Evolutionary conservation across 2,113 vertebrate species (phyloP).

Genomic region (Castor canadensis): DNA sequence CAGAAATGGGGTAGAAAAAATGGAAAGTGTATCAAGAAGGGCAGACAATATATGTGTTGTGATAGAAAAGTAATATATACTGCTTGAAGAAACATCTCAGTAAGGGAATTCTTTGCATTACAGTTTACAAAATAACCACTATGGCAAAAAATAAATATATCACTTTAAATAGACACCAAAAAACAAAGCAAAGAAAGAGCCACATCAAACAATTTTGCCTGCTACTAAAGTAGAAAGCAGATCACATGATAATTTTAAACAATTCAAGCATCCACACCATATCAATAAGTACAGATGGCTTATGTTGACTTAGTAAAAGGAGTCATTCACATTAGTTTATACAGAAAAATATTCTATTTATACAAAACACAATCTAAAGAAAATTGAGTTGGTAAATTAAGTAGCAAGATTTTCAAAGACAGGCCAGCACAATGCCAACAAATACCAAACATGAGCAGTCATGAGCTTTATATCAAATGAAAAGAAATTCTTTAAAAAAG

Average conservation of each 20-base stretch:
- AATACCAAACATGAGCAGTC: background rate
- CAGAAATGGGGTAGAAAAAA: background rate
- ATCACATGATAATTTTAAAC: background rate
- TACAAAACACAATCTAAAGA: background rate
- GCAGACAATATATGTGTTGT: background rate
- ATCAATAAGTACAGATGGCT: slow-evolving; percentile 10
- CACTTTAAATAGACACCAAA: background rate
- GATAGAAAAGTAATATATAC: background rate
- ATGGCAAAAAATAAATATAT: slow-evolving; percentile 27
- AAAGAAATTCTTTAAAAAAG: background rate
- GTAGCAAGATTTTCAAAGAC: background rate
- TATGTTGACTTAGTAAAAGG: background rate
- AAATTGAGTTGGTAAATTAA: background rate
- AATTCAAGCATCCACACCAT: background rate
- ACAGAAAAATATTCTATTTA: slow-evolving; percentile 7
- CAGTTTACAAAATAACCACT: background rate
- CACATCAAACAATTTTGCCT: background rate
- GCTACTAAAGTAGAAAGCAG: background rate
- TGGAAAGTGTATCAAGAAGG: background rate
- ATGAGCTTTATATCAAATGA: background rate
- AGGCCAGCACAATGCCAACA: background rate
- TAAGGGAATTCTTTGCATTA: background rate
- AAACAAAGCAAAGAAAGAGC: background rate
- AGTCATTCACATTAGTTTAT: background rate
- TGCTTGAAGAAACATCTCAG: background rate